These are phyloP conservation scores for Oophaga pumilio DNA, from an alignment of 2,113 vertebrate species.

Conservation along the genomic window DNA sequence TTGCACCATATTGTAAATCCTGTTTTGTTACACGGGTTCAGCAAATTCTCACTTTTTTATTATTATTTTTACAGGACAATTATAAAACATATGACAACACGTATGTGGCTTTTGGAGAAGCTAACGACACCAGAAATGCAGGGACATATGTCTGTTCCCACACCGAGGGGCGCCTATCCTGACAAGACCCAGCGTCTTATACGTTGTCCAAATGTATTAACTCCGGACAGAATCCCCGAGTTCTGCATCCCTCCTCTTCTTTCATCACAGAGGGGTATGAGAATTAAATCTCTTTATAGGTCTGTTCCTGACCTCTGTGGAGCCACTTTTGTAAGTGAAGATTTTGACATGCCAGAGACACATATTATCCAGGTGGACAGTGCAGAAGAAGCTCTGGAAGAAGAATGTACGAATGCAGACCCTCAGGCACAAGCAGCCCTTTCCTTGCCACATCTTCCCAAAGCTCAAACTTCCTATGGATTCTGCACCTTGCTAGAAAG, in stretches of 20 bases:
- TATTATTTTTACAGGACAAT: not conserved
- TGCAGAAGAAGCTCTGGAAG: slow-evolving; percentile 76
- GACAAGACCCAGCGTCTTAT: not conserved
- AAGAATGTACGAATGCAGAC: slow-evolving; percentile 83
- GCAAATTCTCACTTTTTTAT: not conserved
- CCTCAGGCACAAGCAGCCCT: slow-evolving; percentile 86
- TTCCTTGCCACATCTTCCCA: slow-evolving; percentile 84
- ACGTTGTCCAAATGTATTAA: slow-evolving; percentile 71
- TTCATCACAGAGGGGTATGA: not conserved
- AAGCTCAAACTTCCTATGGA: slow-evolving; percentile 82
- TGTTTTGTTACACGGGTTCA: not conserved
- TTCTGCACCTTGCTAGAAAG: slow-evolving; percentile 88
- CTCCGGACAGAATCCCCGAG: slow-evolving; percentile 73
- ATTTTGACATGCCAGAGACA: slow-evolving; percentile 40
- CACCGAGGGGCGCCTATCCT: slow-evolving; percentile 34
- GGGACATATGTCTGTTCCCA: slow-evolving; percentile 50
- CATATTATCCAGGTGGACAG: slow-evolving; percentile 88
- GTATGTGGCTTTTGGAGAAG: slow-evolving; percentile 52
- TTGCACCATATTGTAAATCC: not conserved
- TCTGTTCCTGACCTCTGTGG: slow-evolving; percentile 58
- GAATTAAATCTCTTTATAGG: slow-evolving; percentile 26
- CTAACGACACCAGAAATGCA: slow-evolving; percentile 30
- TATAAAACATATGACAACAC: not conserved
- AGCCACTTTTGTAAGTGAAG: slow-evolving; percentile 17
- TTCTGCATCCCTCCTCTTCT: slow-evolving; percentile 77